phyloP scores from a whole-genome alignment of 2,113 vertebrate species.

The Nothocercus nigrocapillus region DNA sequence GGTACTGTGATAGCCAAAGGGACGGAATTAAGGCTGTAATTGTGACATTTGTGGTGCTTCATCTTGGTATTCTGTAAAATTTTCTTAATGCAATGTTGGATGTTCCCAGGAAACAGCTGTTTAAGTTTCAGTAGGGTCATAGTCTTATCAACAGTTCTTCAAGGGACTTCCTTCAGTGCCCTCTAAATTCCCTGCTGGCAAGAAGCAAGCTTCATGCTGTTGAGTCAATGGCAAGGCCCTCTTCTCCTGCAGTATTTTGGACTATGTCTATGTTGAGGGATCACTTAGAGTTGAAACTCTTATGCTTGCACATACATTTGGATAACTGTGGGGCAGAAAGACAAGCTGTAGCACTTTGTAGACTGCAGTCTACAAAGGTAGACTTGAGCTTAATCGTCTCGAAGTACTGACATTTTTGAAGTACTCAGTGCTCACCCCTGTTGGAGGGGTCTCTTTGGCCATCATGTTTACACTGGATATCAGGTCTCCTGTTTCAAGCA shows the following conservation, averaged over 20 bases:
- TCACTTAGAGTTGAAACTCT: background rate
- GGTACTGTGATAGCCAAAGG: background rate
- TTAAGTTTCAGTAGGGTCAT: background rate
- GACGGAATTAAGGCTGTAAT: background rate
- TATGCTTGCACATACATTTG: background rate
- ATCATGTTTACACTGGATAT: background rate
- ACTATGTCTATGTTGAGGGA: background rate
- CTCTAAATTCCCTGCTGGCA: background rate
- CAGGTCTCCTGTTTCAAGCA: background rate
- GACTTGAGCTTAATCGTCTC: background rate
- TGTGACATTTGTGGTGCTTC: background rate
- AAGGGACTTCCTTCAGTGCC: background rate
- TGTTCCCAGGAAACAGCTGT: background rate
- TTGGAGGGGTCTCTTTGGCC: background rate
- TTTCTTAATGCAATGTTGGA: background rate
- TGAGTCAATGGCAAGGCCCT: background rate
- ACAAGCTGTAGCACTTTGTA: background rate
- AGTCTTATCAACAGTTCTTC: background rate
- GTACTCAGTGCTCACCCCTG: background rate
- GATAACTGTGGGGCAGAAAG: background rate
- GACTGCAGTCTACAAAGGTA: background rate
- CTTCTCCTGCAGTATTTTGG: background rate
- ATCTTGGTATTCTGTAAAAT: background rate
- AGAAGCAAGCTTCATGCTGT: background rate
- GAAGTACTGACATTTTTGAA: background rate